Base-by-base conservation (phyloP, 2,888 invertebrate genomes). In the Frankliniella fusca region DNA sequence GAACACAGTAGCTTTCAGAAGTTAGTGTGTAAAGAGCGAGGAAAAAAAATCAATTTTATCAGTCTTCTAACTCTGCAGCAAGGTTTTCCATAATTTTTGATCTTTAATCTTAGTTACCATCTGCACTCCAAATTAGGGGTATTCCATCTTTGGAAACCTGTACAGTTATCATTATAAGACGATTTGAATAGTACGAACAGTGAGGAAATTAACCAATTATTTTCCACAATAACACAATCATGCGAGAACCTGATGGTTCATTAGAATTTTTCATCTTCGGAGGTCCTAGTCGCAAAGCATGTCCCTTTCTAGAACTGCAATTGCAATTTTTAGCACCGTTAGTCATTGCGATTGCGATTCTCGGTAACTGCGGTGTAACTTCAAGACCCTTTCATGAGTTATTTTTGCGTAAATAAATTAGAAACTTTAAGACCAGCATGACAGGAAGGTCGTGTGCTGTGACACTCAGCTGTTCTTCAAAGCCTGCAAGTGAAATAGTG, bases 91-190 rank as follows among this genome's bases (percentile, higher is more conserved):
- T 54, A 3, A 18, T 28, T 79, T 79, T 38, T 38, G 38, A 38
- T 38, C 11, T 80, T 15, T 20, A 8, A n/a, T 80, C 7, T 28
- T 80, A 0, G 27, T 80, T 20, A 38, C 61, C 61, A 28, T 81
- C 23, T 48, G 61, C 81, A 81, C 50, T 76, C 70, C 70, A 76
- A 76, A 76, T 76, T 8, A 76, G 27, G 9, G 70, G 70, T 23
- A 27, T 76, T 8, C 27, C 27, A 2, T 76, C 27, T 23, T 76
- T 9, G 12, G 70, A 27, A 27, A 76, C 70, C 27, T 23, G 27
- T 12, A 76, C 70, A 9, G 23, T 76, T 27, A 76, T 76, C 70
- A 76, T 76, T 23, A 27, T 76, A 12, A 61, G n/a, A 1, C 18
- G 61, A 61, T 3, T 38, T 38, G 38, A 38, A 38, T 38, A 38